These are phyloP conservation scores for Seriola dumerili DNA, from an alignment of 2,113 vertebrate genomes.

Conservation along the genomic window DNA sequence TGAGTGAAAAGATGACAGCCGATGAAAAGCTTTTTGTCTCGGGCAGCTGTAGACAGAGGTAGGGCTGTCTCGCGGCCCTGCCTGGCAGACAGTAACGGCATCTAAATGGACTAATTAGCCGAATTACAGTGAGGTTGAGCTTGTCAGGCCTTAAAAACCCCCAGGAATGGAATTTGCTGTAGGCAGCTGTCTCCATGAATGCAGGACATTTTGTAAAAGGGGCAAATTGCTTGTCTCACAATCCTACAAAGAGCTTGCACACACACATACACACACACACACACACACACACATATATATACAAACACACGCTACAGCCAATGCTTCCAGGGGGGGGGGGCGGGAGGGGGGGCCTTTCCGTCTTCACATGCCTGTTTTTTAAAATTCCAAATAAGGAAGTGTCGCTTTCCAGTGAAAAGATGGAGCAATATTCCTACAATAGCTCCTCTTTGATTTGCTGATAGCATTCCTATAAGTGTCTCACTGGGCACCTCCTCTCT, in stretches of 20 bases:
- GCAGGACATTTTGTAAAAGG: conserved; percentile 74
- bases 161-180: conserved; percentile 79
- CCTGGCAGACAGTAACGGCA: conserved; percentile 75
- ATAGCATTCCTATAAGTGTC: conserved; percentile 26
- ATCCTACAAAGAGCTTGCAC: conserved; percentile 36
- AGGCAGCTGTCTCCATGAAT: conserved; percentile 73
- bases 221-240: conserved; percentile 70
- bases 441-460: conserved; percentile 20
- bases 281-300: conserved; percentile 7
- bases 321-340: background rate
- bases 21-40: conserved; percentile 76
- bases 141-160: conserved; percentile 71
- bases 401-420: conserved; percentile 19
- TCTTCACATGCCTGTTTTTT: conserved; percentile 54
- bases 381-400: conserved; percentile 56
- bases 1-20: conserved; percentile 69
- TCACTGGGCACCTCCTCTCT: conserved; percentile 11
- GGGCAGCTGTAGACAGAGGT: conserved; percentile 73
- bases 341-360: conserved; percentile 24
- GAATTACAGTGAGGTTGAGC: conserved; percentile 79
- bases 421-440: background rate
- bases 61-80: conserved; percentile 71
- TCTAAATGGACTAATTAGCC: conserved; percentile 83
- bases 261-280: conserved; percentile 8
- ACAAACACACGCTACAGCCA: conserved; percentile 2